These are phyloP conservation scores for Drosophila busckii DNA, from an alignment of 1,140 invertebrate species.

Conservation along the genomic window DNA sequence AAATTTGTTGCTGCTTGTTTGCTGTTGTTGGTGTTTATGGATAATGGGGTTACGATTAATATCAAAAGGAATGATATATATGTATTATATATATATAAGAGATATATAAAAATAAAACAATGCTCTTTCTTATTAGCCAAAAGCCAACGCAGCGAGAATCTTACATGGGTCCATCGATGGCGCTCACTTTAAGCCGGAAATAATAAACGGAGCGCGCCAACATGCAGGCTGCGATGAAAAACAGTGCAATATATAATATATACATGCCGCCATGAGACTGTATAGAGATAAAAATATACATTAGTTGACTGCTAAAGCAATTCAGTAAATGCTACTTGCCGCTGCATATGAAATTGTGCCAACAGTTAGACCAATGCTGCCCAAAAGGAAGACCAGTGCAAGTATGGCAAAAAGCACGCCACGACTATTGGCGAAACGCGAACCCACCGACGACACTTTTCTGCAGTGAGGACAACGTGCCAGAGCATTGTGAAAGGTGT, in stretches of 20 bases:
- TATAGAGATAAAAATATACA: background rate
- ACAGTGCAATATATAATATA: slow-evolving; percentile 90
- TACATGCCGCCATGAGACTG: slow-evolving; percentile 87
- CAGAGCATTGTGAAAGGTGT: slow-evolving; percentile 94
- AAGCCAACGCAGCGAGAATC: slow-evolving; percentile 31
- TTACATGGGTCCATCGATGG: slow-evolving; percentile 90
- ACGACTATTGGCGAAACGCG: slow-evolving; percentile 88
- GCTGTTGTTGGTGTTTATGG: slow-evolving; percentile 38
- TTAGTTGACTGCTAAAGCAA: background rate
- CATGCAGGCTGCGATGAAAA: slow-evolving; percentile 86
- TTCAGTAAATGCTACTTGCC: slow-evolving; percentile 27
- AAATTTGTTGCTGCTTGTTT: slow-evolving; percentile 34
- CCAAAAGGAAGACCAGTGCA: slow-evolving; percentile 85
- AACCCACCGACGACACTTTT: slow-evolving; percentile 94
- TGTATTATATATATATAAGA: slow-evolving; percentile 56
- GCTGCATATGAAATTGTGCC: slow-evolving; percentile 80
- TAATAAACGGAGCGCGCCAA: slow-evolving; percentile 91
- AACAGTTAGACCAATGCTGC: slow-evolving; percentile 90
- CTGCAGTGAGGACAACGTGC: slow-evolving; percentile 97
- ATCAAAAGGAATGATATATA: slow-evolving; percentile 79
- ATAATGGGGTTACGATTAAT: slow-evolving; percentile 59
- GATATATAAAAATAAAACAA: slow-evolving; percentile 72
- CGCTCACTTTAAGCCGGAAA: slow-evolving; percentile 93
- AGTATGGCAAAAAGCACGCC: slow-evolving; percentile 90
- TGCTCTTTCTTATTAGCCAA: slow-evolving; percentile 51